Evolutionary conservation across 2,888 invertebrate genomes (phyloP).

Genomic region (Apamea sordens): DNA sequence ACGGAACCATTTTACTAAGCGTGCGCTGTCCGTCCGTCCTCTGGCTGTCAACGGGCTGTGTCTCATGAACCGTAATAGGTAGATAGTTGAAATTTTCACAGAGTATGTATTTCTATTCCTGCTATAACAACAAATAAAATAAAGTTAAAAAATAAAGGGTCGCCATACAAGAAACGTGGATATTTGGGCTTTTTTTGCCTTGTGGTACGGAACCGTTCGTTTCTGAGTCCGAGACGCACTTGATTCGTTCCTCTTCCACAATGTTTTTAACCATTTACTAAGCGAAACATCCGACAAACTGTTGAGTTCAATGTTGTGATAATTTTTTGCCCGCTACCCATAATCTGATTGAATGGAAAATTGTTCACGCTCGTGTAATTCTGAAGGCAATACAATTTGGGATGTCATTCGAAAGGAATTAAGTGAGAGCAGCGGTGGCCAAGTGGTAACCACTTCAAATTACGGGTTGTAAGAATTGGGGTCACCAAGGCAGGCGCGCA

Average conservation of each 20-base stretch:
- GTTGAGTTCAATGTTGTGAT: conserved; percentile 3
- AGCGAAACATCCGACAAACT: background rate
- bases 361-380: conserved; percentile 20
- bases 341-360: conserved; percentile 17
- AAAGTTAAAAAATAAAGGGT: too few relatives aligned
- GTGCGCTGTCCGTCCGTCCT: too few relatives aligned
- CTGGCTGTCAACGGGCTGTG: too few relatives aligned
- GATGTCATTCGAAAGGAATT: background rate
- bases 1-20: too few relatives aligned
- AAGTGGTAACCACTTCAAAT: background rate
- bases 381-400: conserved; percentile 15
- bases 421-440: background rate
- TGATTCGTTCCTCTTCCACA: background rate
- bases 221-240: too few relatives aligned
- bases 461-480: background rate
- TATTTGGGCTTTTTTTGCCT: too few relatives aligned
- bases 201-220: too few relatives aligned
- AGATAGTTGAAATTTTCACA: too few relatives aligned
- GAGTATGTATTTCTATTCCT: too few relatives aligned
- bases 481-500: background rate
- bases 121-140: too few relatives aligned
- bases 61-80: too few relatives aligned
- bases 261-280: background rate
- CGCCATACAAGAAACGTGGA: too few relatives aligned
- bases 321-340: background rate